Base-by-base conservation (phyloP, 2,888 invertebrate genomes). In the Ariolimax columbianus region DNA sequence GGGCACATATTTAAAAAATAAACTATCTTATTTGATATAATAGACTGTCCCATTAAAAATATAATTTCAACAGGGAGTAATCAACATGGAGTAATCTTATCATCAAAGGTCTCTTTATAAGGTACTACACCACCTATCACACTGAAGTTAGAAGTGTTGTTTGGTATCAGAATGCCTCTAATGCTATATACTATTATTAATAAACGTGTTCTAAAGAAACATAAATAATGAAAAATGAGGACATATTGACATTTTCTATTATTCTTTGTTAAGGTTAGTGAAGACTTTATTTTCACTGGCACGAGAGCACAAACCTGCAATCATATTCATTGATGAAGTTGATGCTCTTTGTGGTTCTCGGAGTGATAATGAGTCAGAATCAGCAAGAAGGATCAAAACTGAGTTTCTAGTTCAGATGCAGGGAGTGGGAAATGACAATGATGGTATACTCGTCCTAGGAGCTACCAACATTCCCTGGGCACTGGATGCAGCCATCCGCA, bases 381-480 rank as follows among this genome's bases (percentile, higher is more conserved):
- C 98, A 14, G 99, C 99, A 47, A 47, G 47, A 14, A 6, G 47
- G 14, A 47, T 47, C 6, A 47, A 47, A 47, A 47, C 47, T 47
- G 47, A 47, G 47, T 47, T 47, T 47, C 47, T 47, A 47, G 47
- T 47, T 47, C 47, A 47, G 47, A 47, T 99, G 99, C 99, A 99
- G 95, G 97, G 98, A 91, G 99, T 99, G n/a, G 99, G 99, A 0
- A 97, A 97, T 92, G 97, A 99, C 93, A 95, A 94, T 87, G 98
- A 99, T 92, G 98, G 98, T 43, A 97, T 99, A 89, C 95, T 98
- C 72, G 98, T 98, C 0, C 95, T 98, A 89, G 99, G 99, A 23
- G 99, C 99, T 68, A 99, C 99, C 23, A 99, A 99, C 95, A 99
- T 99, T 81, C 95, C 96, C 0, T 96, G 99, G 99, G 97, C 98